Evolutionary conservation across 2,888 invertebrate genomes (phyloP), one percentile per base, ranked within the genome.

Genomic region (Colletes collaris): DNA sequence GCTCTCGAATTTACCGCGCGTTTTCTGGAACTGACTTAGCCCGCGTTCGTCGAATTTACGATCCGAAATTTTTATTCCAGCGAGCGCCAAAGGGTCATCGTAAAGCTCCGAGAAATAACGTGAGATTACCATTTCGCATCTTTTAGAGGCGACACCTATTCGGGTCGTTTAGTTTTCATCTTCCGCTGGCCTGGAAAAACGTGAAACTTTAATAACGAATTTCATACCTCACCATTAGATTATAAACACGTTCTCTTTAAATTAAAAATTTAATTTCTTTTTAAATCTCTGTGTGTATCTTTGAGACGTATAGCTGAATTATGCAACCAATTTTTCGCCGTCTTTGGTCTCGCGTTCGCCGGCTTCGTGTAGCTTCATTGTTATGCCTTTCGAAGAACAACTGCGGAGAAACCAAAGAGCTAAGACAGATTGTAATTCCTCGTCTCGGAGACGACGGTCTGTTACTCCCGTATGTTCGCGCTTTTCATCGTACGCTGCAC

Each of bases 21-120:
- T 65, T 72, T 76, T 65, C 65, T 56, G 55, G 6, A 44, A 40
- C 37, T n/a, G 62, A 49, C 60, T 67, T 8, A 27, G 49, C 8
- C 59, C 44, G 40, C 7, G 44, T 19, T 16, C 50, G 37, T 8
- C 49, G 65, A 65, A 55, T 76, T 76, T 70, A 76, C 76, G 72
- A 66, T 60, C 59, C 19, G n/a, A 60, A 55, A 76, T 60, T 76
- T 76, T 76, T 71, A 68, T 66, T 62, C 65, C 50, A n/a, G 27
- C 46, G 27, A 19, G 13, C 52, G n/a, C 13, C 19, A 13, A 37
- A 49, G 27, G 65, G 49, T 11, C 49, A n/a, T 59, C 53, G 73
- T 62, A 62, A 66, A 66, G 19, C 13, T 55, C 11, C 52, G 4
- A 40, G 60, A 19, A 40, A 49, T 53, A 59, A 62, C 55, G 62